These are phyloP conservation scores for Anniella stebbinsi DNA, from an alignment of 2,797 vertebrate genomes.

Conservation along the genomic window DNA sequence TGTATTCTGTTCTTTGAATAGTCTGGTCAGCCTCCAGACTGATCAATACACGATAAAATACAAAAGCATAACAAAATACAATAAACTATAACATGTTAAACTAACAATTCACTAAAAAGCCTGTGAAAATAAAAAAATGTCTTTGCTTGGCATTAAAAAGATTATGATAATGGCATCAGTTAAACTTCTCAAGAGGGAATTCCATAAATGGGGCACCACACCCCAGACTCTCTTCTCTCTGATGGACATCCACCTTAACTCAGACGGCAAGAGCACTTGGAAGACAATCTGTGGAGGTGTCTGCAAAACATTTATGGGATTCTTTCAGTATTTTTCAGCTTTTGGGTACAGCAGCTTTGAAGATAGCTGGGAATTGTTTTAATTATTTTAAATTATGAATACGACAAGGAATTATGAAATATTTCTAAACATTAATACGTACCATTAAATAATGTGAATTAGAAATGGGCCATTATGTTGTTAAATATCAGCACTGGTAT, in stretches of 20 bases:
- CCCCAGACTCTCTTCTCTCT: background rate
- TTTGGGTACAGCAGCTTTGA: background rate
- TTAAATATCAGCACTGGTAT: background rate
- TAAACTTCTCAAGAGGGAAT: background rate
- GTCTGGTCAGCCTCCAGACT: no score
- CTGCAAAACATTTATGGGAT: background rate
- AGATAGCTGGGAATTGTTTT: no score
- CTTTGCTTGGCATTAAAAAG: background rate
- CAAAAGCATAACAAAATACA: background rate
- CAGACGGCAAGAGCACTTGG: background rate
- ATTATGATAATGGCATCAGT: background rate
- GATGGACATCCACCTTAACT: background rate
- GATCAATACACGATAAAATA: background rate
- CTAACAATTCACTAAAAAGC: background rate
- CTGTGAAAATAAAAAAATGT: background rate
- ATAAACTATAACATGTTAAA: background rate
- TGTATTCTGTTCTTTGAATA: background rate
- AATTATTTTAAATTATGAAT: background rate
- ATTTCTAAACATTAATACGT: background rate
- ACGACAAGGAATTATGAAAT: no score
- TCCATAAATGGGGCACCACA: background rate
- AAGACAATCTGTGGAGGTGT: background rate
- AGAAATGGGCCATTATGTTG: background rate
- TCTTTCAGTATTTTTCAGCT: background rate
- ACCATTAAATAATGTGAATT: background rate